Percentiles rank a stretch among this genome's conserved stretches.
These are phyloP conservation scores for Lepidurus arcticus DNA, from an alignment of 1,140 invertebrate genomes.

Conservation along the genomic window DNA sequence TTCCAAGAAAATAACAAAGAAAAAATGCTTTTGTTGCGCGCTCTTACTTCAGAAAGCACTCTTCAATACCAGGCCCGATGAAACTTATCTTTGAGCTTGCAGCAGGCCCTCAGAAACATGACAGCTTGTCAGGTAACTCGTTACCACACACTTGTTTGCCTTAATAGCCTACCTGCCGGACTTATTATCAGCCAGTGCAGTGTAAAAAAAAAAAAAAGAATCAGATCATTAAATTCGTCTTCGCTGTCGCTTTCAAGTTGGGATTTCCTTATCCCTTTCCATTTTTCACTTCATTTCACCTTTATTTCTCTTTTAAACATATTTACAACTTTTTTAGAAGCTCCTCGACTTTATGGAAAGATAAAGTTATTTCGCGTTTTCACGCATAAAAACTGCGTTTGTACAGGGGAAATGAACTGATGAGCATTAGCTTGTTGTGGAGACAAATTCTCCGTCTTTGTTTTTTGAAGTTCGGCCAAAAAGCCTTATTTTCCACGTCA, in stretches of 20 bases:
- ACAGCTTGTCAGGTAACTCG: conserved; percentile 14
- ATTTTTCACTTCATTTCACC: not conserved
- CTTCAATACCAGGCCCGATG: not conserved
- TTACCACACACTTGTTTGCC: conserved; percentile 21
- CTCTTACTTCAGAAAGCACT: no score
- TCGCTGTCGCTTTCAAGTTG: not conserved
- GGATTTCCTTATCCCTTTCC: not conserved
- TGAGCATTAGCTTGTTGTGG: no score
- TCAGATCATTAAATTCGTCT: not conserved
- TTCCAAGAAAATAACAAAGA: not conserved
- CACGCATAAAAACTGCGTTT: no score
- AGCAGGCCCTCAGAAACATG: not conserved
- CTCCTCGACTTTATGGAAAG: no score
- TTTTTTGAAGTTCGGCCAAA: not conserved
- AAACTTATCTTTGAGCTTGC: conserved; percentile 11
- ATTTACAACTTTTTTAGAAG: no score
- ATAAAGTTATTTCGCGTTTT: no score
- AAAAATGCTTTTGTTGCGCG: not conserved
- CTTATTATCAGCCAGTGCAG: conserved; percentile 11
- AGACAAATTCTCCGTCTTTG: no score
- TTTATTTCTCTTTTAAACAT: no score
- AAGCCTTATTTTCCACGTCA: not conserved
- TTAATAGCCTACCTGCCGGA: not conserved
- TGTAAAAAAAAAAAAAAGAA: not conserved
- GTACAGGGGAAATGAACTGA: no score